Base-by-base conservation (phyloP, 1,140 invertebrate species). In the Penaeus japonicus region DNA sequence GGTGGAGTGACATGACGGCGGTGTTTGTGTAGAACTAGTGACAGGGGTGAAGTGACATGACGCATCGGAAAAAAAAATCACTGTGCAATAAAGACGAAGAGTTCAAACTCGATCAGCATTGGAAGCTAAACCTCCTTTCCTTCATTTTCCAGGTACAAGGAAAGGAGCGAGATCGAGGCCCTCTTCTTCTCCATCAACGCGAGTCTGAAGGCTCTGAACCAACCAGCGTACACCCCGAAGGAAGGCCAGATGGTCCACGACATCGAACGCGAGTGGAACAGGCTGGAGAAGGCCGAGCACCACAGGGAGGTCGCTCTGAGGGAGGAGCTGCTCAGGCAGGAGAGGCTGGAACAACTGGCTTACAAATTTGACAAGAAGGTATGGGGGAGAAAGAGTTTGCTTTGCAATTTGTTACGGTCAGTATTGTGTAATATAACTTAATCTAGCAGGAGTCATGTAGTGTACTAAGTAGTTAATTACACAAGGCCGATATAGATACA, bases 151-250 rank as follows among this genome's bases (percentile, higher is more conserved):
- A 96, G 96, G 92, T 99, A 99, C 92, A 98, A 96, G 92, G 98
- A 99, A 93, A 95, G 97, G 80, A 98, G 97, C 87, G 98, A 99
- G 93, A 97, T 99, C 90, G 99, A 99, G 93, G 98, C 97, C 0
- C 93, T 98, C 20, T 99, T 97, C 91, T 99, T 99, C 92, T 96
- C 97, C 92, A 99, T 99, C 91, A 99, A 99, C 92, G 98, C 98
- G 0, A 96, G 98, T 92, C 94, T 99, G 87, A 99, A 99, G 92
- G 97, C 98, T 0, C 93, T 99, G 83, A 96, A 97, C 89, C 97
- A 99, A 91, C 97, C 89, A 22, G 57, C 78, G n/a, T 99, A 98
- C 92, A 94, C 94, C 4, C 98, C 98, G 5, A 95, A 97, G 27
- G 98, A 99, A 91, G 98, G 98, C 0, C 96, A 97, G 92, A 90